Evolutionary conservation across 2,888 invertebrate species (phyloP), one percentile per base, ranked within the genome.

Genomic region (Sycophila texana): DNA sequence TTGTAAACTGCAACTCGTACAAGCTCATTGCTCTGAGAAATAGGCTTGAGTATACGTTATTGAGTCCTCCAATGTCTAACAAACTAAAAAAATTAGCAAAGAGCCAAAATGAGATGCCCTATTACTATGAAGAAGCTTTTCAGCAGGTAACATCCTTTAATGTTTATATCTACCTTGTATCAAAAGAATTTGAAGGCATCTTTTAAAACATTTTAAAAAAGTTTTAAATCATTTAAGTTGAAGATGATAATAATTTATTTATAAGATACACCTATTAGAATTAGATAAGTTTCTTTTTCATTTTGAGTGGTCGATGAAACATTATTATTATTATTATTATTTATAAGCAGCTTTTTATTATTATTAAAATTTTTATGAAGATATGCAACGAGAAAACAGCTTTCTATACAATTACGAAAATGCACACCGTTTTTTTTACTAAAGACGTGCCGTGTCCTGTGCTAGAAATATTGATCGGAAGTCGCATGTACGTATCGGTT

Each of bases 401-500:
- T 16, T 63, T 63, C 5, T 63, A 63, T 18, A 18, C 63, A 63
- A 39, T 2, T 39, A 7, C 5, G 39, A 0, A 39, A 39, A 4
- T 39, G 39, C 39, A 4, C 39, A 39, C 39, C 39, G 39, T 39
- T 39, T 39, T 3, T 39, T 39, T 39, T 5, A 7, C 39, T 4
- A 39, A 39, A 39, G 39, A 39, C 4, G 4, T 39, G 5, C 39
- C 39, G 5, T 39, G 39, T 39, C 5, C 4, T 39, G 4, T 39
- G 7, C 4, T 39, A 4, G 39, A 39, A 39, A 39, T 39, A 39
- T 39, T 39, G 39, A 39, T 39, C 39, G 39, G 39, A 39, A 39
- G 39, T 39, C 39, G 76, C 14, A 81, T 80, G 7, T 84, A 77
- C 57, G 57, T 84, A 18, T 82, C 83, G 0, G 79, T 85, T 79